Conservation (phyloP, 2,888 invertebrate genomes). For the Catocala nupta region DNA sequence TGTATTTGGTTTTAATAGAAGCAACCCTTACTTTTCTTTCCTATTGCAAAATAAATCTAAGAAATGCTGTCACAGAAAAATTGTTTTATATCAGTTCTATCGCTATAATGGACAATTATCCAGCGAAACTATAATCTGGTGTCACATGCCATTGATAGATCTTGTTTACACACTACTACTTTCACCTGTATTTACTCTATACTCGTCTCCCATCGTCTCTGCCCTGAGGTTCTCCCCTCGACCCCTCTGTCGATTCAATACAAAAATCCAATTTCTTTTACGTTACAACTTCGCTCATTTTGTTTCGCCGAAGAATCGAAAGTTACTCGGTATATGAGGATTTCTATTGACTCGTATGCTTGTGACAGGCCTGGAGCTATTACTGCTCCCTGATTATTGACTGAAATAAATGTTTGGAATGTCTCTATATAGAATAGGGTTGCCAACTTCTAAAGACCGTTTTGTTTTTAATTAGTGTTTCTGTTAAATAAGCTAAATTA, state of each 20-base stretch:
- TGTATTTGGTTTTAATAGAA: no score
- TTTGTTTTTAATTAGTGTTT: not conserved
- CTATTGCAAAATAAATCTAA: no score
- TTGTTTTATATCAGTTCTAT: slow-evolving; percentile 18
- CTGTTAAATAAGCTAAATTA: not conserved
- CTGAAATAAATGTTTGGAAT: slow-evolving; percentile 60
- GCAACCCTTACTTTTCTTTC: no score
- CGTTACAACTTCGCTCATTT: slow-evolving; percentile 79
- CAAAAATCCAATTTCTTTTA: slow-evolving; percentile 82
- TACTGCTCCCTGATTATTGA: slow-evolving; percentile 66
- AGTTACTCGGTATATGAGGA: slow-evolving; percentile 66
- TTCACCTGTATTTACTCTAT: slow-evolving; percentile 70
- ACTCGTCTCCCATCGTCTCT: slow-evolving; percentile 39
- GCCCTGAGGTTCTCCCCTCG: slow-evolving; percentile 29
- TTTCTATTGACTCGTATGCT: slow-evolving; percentile 69
- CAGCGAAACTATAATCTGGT: slow-evolving; percentile 52
- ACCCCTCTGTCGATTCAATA: slow-evolving; percentile 75
- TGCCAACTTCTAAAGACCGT: slow-evolving; percentile 25
- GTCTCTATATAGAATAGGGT: slow-evolving; percentile 53
- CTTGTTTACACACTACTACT: slow-evolving; percentile 63
- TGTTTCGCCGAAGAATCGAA: slow-evolving; percentile 70
- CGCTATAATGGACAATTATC: slow-evolving; percentile 35
- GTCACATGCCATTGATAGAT: slow-evolving; percentile 65
- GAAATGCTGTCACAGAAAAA: no score
- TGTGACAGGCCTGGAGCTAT: slow-evolving; percentile 67